Evolutionary conservation across 2,888 invertebrate genomes (phyloP).

Genomic region (Carpatolechia fugitivella): DNA sequence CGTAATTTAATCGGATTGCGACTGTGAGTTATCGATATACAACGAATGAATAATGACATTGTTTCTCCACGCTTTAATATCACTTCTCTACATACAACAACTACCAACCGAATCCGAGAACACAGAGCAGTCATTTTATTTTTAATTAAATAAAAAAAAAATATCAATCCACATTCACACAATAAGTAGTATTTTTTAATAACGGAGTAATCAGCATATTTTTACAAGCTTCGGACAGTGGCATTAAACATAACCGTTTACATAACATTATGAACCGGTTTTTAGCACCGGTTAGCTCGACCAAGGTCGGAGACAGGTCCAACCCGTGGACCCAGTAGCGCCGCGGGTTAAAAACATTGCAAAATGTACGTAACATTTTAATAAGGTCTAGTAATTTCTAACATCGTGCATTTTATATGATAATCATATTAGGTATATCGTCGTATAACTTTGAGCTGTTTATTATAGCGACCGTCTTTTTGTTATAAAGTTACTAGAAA

Average conservation of each 20-base stretch:
- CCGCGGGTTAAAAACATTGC: conserved; percentile 14
- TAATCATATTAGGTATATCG: neutral
- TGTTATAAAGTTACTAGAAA: neutral
- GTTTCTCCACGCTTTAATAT: too few species aligned
- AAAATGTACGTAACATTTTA: conserved; percentile 5
- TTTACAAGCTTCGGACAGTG: neutral
- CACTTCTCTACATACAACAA: too few species aligned
- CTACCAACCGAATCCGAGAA: too few species aligned
- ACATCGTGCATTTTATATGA: conserved; percentile 1
- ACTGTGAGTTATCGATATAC: too few species aligned
- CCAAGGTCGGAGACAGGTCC: conserved; percentile 69
- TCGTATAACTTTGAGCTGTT: neutral
- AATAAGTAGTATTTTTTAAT: neutral
- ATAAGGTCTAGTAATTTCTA: conserved; percentile 7
- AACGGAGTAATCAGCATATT: neutral
- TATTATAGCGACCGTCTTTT: neutral
- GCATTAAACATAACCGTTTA: conserved; percentile 5
- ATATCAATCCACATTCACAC: too few species aligned
- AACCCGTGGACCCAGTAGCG: neutral
- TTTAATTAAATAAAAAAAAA: too few species aligned
- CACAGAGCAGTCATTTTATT: too few species aligned
- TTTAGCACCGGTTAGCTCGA: conserved; percentile 32
- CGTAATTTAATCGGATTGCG: too few species aligned
- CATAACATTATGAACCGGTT: conserved; percentile 36
- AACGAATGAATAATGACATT: too few species aligned